A percentile compares a stretch with the other conserved stretches of the same genome.
Conservation (phyloP, 2,888 invertebrate genomes). For the Amphipoea lucens region DNA sequence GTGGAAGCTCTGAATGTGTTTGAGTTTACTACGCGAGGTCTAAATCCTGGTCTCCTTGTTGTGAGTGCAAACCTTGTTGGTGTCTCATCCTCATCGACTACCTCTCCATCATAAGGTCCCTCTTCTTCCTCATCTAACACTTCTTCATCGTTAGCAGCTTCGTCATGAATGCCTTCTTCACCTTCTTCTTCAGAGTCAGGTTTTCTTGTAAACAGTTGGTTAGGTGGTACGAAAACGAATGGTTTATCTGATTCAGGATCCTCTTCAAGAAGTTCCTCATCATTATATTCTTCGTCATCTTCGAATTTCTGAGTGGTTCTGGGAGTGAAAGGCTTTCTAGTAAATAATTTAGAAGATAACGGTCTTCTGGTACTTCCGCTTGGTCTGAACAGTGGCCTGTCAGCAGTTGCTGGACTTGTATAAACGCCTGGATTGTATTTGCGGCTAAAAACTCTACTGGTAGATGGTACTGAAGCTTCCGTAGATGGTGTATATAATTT, state of each 20-base stretch:
- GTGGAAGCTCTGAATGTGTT: conserved; percentile 86
- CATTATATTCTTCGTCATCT: conserved; percentile 83
- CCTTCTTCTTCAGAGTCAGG: conserved; percentile 75
- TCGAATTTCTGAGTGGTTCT: conserved; percentile 83
- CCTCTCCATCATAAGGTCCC: conserved; percentile 74
- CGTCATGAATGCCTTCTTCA: conserved; percentile 53
- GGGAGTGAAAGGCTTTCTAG: conserved; percentile 83
- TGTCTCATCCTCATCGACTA: conserved; percentile 71
- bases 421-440: conserved; percentile 87
- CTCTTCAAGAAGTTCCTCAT: conserved; percentile 81
- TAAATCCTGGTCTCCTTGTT: conserved; percentile 81
- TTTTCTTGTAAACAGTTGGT: conserved; percentile 84
- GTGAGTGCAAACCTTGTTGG: conserved; percentile 72
- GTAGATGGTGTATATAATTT: conserved; percentile 85
- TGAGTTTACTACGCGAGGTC: conserved; percentile 82
- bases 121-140: conserved; percentile 73
- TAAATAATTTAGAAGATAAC: conserved; percentile 80
- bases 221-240: conserved; percentile 85
- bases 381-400: conserved; percentile 78
- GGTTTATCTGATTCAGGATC: conserved; percentile 79
- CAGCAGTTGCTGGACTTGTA: conserved; percentile 84
- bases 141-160: conserved; percentile 67
- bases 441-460: conserved; percentile 86
- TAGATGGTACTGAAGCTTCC: conserved; percentile 80
- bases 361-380: conserved; percentile 78